Evolutionary conservation across 2,888 invertebrate genomes (phyloP), one percentile per base, ranked within the genome.

Genomic region (Drosophila pegasa): DNA sequence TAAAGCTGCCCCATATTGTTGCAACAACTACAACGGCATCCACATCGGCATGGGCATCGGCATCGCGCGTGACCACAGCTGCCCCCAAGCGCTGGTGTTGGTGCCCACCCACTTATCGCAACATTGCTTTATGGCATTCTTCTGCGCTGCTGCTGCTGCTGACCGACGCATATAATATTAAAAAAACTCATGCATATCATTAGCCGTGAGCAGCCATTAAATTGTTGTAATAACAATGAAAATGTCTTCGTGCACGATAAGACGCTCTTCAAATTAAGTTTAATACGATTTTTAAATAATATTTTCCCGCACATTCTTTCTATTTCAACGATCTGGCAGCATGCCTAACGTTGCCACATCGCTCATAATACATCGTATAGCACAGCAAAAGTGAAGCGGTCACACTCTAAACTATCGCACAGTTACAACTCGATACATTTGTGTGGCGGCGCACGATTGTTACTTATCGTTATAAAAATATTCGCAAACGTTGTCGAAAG

Each of bases 161-260:
- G 70, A 41, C 60, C 70, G 35, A 48, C 45, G 56, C 33, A 64
- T 57, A 33, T 43, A 72, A 65, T 76, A 63, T 60, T n/a, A n/a
- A 73, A 83, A 78, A 71, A 85, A 70, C 83, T 87, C 88, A 83
- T 87, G 83, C 85, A 83, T 83, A 76, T 87, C 74, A 83, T 87
- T 87, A 87, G 27, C 40, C 20, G 33, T 29, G 47, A 20, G 38
- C 37, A 67, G 52, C 56, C 54, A 60, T 75, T 52, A 82, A 75
- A 70, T 63, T 63, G 56, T 75, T 78, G 58, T 71, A 60, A 67
- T 68, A 72, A 65, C 52, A 71, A 71, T 55, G 41, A 22, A 77
- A 67, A 67, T 54, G 63, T 40, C 45, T 56, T 40, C 43, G 51
- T 64, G 54, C 60, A 65, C 55, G 66, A 68, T 70, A 52, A 43